Conservation (phyloP, 2,113 vertebrate genomes). For the Neotragus pygmaeus region DNA sequence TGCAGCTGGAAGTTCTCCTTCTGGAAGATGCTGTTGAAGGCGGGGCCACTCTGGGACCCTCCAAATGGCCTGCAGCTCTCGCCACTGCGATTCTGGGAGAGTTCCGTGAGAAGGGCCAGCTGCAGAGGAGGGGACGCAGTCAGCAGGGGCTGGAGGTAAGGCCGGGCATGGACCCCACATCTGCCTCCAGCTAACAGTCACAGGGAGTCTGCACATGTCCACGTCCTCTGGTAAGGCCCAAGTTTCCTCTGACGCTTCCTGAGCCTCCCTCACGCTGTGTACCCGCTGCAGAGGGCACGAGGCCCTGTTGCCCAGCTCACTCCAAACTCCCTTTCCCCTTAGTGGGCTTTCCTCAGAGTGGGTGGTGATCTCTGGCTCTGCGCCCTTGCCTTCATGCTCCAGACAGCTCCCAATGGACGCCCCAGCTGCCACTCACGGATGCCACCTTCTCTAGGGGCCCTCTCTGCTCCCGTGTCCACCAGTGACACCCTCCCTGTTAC, state of each 20-base stretch:
- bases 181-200: neutral
- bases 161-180: neutral
- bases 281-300: accelerated
- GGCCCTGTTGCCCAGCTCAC: no score
- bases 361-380: neutral
- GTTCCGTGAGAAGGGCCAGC: slow-evolving; percentile 92
- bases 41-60: slow-evolving; percentile 77
- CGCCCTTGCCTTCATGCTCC: neutral
- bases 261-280: accelerated
- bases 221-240: neutral
- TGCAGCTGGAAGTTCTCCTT: slow-evolving; percentile 91
- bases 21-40: slow-evolving; percentile 86
- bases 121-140: slow-evolving; percentile 65
- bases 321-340: no score
- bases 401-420: neutral
- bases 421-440: neutral
- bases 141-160: neutral
- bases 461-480: neutral
- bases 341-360: no score
- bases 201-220: neutral
- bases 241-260: neutral
- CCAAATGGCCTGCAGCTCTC: slow-evolving; percentile 84
- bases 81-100: slow-evolving; percentile 79
- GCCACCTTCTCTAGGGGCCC: neutral
- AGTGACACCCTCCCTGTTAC: neutral